A percentile compares a stretch with the other conserved stretches of the same genome.
These are phyloP conservation scores for Campylorhamphus procurvoides DNA, from an alignment of 2,113 vertebrate species.

Conservation along the genomic window DNA sequence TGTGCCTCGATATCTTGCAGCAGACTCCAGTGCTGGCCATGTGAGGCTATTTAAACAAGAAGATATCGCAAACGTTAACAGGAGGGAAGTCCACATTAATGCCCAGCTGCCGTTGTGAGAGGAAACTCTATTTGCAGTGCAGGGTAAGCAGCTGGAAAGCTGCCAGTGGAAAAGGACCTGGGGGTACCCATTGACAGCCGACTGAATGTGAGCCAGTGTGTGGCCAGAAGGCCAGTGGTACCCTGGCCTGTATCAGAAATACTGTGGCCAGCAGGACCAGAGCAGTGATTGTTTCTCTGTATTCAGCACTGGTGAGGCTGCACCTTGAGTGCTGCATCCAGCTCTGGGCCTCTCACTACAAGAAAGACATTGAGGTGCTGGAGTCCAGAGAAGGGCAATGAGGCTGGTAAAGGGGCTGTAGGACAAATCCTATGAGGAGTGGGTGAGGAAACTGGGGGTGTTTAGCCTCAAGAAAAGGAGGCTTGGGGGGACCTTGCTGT, in stretches of 20 bases:
- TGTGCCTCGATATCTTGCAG: not conserved
- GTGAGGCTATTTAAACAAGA: not conserved
- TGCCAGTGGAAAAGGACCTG: not conserved
- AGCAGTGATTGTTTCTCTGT: not conserved
- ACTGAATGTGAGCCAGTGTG: not conserved
- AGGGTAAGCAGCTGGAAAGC: not conserved
- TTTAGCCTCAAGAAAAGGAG: not conserved
- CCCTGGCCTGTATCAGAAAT: not conserved
- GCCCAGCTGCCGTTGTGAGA: not conserved
- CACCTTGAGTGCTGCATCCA: too few relatives aligned
- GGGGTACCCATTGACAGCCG: not conserved
- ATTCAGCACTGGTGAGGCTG: not conserved
- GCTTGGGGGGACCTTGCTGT: not conserved
- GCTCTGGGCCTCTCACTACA: not conserved
- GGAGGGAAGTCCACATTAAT: not conserved
- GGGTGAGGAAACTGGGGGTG: not conserved
- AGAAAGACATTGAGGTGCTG: not conserved
- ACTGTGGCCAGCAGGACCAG: not conserved
- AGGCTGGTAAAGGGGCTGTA: not conserved
- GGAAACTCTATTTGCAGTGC: not conserved
- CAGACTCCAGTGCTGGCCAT: not conserved
- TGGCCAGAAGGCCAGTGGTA: not conserved
- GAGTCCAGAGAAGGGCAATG: rapidly evolving
- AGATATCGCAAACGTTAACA: not conserved
- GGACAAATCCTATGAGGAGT: not conserved